Percentiles rank a stretch among this genome's conserved stretches.
Conservation (phyloP, 2,797 vertebrate species). For the Coregonus sp. region DNA sequence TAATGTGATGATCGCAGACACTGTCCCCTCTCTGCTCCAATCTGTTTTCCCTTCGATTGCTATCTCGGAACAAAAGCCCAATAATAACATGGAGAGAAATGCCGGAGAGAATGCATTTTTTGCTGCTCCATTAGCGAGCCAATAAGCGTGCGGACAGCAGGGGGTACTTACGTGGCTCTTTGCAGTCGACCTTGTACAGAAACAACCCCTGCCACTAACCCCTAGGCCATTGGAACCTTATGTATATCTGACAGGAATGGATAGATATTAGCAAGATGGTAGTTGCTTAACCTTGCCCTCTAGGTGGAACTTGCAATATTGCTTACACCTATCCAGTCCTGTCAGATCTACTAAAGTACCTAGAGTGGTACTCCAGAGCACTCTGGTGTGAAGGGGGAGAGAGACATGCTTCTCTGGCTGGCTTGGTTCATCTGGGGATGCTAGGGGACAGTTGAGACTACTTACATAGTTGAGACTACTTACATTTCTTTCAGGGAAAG, state of each 20-base stretch:
- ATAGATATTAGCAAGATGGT: too few species aligned
- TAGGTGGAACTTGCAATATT: too few species aligned
- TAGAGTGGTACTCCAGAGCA: too few species aligned
- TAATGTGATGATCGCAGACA: neutral
- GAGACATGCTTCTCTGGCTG: neutral
- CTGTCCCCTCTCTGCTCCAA: neutral
- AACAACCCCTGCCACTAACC: neutral
- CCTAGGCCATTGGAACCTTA: too few species aligned
- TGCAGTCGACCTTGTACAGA: neutral
- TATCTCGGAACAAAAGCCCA: neutral
- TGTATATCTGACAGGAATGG: too few species aligned
- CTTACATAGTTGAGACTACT: too few species aligned
- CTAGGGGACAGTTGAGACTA: neutral
- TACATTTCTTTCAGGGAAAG: neutral
- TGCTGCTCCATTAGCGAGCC: neutral
- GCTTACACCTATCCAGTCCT: too few species aligned
- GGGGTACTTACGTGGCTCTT: neutral
- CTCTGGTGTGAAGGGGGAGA: neutral
- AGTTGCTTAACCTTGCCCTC: too few species aligned
- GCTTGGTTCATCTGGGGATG: neutral
- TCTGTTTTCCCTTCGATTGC: neutral
- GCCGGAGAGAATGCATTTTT: neutral
- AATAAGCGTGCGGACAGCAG: neutral
- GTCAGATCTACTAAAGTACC: too few species aligned
- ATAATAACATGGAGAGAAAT: conserved; percentile 1